Evolutionary conservation across 1,140 invertebrate genomes (phyloP).

Genomic region (Nephila pilipes): DNA sequence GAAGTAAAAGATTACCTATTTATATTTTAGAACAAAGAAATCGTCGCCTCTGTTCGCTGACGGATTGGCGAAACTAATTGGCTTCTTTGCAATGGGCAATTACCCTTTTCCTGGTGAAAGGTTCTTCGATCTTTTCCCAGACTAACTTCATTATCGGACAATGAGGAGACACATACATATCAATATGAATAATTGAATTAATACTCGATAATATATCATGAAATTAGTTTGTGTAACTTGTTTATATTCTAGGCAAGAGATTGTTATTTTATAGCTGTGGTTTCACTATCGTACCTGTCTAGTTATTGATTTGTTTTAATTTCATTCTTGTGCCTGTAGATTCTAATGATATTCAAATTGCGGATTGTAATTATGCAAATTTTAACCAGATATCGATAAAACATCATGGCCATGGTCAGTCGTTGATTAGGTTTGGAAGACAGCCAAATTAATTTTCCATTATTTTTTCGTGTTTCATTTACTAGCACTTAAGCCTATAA

Average conservation of each 20-base stretch:
- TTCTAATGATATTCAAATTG: not conserved
- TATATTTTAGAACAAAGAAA: slow-evolving; percentile 24
- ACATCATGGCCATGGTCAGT: not conserved
- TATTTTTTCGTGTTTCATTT: too few species aligned
- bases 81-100: not conserved
- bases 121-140: slow-evolving; percentile 24
- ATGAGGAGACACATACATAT: not conserved
- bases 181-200: not conserved
- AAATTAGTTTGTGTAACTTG: not conserved
- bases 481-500: too few species aligned
- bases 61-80: slow-evolving; percentile 24
- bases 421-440: not conserved
- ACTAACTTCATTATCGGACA: not conserved
- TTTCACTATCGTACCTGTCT: not conserved
- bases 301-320: not conserved
- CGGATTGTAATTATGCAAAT: not conserved
- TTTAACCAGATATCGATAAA: not conserved
- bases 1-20: slow-evolving; percentile 16
- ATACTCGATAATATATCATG: not conserved
- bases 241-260: not conserved
- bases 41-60: slow-evolving; percentile 22
- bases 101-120: slow-evolving; percentile 9
- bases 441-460: not conserved
- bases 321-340: not conserved
- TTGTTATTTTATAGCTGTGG: not conserved